These are phyloP conservation scores for Alces alces DNA, from an alignment of 2,113 vertebrate species.

Conservation along the genomic window DNA sequence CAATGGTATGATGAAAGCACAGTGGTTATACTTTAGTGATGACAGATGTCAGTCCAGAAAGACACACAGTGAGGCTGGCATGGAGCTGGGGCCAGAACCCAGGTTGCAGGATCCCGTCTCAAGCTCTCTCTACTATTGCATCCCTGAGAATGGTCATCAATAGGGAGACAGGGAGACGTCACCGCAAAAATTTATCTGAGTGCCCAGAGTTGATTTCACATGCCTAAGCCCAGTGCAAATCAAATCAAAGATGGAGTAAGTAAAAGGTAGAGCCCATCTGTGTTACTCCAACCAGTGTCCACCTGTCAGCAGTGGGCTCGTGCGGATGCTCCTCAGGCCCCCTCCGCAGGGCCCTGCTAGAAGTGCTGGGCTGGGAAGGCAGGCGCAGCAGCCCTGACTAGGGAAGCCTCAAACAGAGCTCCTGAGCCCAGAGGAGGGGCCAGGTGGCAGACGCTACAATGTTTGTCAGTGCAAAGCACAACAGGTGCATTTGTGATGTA, in stretches of 20 bases:
- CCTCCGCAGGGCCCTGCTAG: rapidly evolving
- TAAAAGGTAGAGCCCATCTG: not conserved
- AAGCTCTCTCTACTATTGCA: not conserved
- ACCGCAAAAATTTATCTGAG: not conserved
- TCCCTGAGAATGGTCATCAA: not conserved
- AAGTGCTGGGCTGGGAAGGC: not conserved
- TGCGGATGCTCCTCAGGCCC: not conserved
- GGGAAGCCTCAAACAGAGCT: slow-evolving; percentile 21
- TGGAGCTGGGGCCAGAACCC: not conserved
- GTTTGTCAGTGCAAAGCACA: slow-evolving; percentile 52
- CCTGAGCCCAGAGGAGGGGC: slow-evolving; percentile 14
- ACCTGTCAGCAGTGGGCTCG: not conserved
- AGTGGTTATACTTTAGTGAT: not conserved
- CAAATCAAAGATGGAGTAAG: not conserved
- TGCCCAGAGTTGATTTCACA: not conserved
- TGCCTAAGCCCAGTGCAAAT: not conserved
- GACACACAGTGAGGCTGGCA: not conserved
- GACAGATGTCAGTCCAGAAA: not conserved
- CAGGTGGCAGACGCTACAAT: not conserved
- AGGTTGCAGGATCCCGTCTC: too few relatives aligned
- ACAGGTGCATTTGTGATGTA: slow-evolving; percentile 54
- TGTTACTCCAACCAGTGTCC: not conserved
- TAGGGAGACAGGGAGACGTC: not conserved
- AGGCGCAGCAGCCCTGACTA: slow-evolving; percentile 31
- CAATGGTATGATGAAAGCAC: not conserved